Base-by-base conservation (phyloP, 2,797 vertebrate genomes). In the Myripristis murdjan region DNA sequence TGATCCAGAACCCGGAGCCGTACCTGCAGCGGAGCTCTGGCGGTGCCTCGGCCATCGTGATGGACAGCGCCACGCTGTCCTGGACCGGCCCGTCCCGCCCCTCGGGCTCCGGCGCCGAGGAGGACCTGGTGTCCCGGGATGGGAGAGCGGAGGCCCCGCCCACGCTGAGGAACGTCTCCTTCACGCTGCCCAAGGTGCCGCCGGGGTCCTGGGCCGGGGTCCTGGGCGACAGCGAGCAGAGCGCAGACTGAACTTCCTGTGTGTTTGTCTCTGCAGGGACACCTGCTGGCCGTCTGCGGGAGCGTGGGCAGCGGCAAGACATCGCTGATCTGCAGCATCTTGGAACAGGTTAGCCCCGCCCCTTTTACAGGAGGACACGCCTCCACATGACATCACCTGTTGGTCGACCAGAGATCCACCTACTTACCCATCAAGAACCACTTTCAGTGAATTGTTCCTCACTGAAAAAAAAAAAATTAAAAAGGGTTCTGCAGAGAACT, bases 261-360 rank as follows among this genome's bases (percentile, higher is more conserved):
- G 10, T 72, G 11, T 68, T 58, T 11, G 57, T 65, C 22, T 46
- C 63, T 81, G 4, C 37, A 97, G 96, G 95, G 96, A 6, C 93
- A 89, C 35, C 83, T 96, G 44, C 85, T 97, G 10, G 96, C 96
- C n/a, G 82, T 97, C 66, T 97, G 96, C 48, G 95, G 96, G 18
- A 96, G 95, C 15, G 92, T 96, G 0, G 96, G 95, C 2, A 96
- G 96, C 64, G 95, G 96, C 53, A 97, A 97, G 81, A 94, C 94
- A 0, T 96, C 95, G 0, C 74, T 97, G 58, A 93, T 96, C 51
- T 93, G 94, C 23, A 92, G 95, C 74, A 89, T 97, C 79, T 90
- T 97, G 52, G 95, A 96, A 68, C 95, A 96, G 94, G 96, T 97
- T 63, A 12, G 35, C 39, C 47, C 9, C 4, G 37, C 2, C 7